Base-by-base conservation (phyloP, 1,140 invertebrate genomes). In the Anastatus disparis region DNA sequence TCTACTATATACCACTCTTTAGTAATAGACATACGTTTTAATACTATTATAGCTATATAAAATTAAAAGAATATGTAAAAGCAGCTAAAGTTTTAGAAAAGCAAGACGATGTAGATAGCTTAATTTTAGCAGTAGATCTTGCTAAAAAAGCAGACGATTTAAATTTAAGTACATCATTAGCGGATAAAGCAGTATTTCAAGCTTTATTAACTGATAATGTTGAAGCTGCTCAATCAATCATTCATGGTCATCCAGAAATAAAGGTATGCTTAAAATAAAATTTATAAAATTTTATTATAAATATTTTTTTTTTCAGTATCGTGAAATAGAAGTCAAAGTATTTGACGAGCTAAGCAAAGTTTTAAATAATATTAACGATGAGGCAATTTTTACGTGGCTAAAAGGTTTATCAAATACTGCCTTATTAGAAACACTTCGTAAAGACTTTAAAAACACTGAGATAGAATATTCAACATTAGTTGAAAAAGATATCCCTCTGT, bases 121-220 rank as follows among this genome's bases (percentile, higher is more conserved):
- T 84, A 44, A 74, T 78, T 67, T 40, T 82, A 7, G 81, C 82
- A 2, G 71, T 81, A 2, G 76, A 82, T 68, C 59, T 86, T 6
- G 83, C 84, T 0, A n/a, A 78, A 29, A 40, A 77, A 12, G 76
- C 70, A 27, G 40, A 77, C 6, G 72, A 85, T 24, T 46, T 72
- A 7, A 65, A 70, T 17, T 75, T 81, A 1, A 68, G 66, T 6
- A 77, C 76, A 24, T 75, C 76, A 1, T 22, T 84, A 22, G 75
- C 74, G n/a, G 76, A 82, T n/a, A 73, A 82, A 75, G 77, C 82
- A 13, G 40, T 85, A 7, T 75, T 64, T n/a, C 56, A 74, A 58
- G 70, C 76, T 40, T 72, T 86, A 0, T 27, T 70, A 2, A 48
- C 61, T 8, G 75, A 48, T 6, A 69, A 84, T 6, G 75, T 67